phyloP scores from a whole-genome alignment of 2,113 vertebrate genomes.

The Dolichotis patagonum region DNA sequence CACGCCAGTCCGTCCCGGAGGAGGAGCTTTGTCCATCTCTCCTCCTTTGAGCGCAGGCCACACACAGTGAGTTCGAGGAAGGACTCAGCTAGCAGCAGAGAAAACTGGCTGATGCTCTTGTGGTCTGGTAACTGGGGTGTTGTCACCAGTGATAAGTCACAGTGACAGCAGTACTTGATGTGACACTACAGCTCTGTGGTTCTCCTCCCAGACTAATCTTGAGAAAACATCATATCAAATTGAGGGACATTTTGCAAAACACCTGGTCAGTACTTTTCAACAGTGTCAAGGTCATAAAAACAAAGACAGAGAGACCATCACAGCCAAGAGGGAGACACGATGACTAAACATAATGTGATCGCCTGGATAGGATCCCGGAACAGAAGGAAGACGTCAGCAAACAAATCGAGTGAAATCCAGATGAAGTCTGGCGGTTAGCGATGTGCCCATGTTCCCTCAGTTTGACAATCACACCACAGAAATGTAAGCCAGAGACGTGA shows the following conservation, averaged over 20 bases:
- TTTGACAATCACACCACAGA: not conserved
- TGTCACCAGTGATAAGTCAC: not conserved
- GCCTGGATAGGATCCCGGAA: not conserved
- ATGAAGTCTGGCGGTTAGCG: not conserved
- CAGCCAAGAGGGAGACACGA: not conserved
- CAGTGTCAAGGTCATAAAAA: not conserved
- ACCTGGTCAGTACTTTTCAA: not conserved
- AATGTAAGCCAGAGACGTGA: not conserved
- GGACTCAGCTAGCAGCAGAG: not conserved
- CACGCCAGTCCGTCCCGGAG: not conserved
- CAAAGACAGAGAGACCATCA: not conserved
- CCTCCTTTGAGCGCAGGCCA: not conserved
- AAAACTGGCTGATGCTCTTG: not conserved
- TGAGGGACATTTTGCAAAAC: not conserved
- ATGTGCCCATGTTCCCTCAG: not conserved
- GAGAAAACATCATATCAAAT: not conserved
- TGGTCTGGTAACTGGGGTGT: not conserved
- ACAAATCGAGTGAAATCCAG: not conserved
- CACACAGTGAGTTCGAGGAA: accelerated
- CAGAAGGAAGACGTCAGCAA: not conserved
- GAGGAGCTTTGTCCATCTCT: not conserved
- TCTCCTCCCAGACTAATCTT: not conserved
- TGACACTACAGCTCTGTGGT: not conserved
- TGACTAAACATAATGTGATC: not conserved
- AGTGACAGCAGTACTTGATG: not conserved